phyloP scores from a whole-genome alignment of 1,140 invertebrate species.

The Ceratosolen fusciceps region DNA sequence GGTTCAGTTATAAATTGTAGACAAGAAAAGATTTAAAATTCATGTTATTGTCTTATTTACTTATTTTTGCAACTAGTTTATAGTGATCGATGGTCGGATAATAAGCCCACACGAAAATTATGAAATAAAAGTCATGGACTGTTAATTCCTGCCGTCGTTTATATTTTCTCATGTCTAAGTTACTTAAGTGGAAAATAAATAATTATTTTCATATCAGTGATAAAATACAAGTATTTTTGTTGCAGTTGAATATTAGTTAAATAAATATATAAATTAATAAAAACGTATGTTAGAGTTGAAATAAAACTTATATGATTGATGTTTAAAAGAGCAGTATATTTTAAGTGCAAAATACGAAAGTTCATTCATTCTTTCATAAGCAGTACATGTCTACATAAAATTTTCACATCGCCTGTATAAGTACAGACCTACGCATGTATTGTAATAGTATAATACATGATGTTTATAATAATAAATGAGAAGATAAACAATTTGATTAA shows the following conservation, averaged over 20 bases:
- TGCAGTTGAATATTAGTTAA: constrained; percentile 9
- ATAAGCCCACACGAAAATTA: constrained; percentile 37
- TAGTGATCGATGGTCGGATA: constrained; percentile 35
- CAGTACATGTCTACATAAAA: constrained; percentile 32
- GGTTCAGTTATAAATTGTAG: constrained; percentile 45
- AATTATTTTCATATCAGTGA: constrained; percentile 28
- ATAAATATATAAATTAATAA: constrained; percentile 34
- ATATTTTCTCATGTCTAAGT: neutral
- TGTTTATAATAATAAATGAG: constrained; percentile 51
- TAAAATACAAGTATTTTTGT: constrained; percentile 39
- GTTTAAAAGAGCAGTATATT: constrained; percentile 25
- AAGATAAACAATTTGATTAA: constrained; percentile 37
- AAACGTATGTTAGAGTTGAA: constrained; percentile 22
- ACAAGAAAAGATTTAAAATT: constrained; percentile 37
- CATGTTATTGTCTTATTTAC: constrained; percentile 14
- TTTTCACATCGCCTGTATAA: neutral
- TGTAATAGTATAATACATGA: constrained; percentile 52
- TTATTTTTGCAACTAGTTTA: constrained; percentile 41
- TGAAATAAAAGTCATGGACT: neutral
- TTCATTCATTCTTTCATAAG: constrained; percentile 41
- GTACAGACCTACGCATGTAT: constrained; percentile 28
- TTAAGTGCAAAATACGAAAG: constrained; percentile 24
- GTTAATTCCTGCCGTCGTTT: neutral
- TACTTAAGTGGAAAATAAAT: constrained; percentile 28
- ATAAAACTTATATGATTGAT: constrained; percentile 1